A percentile compares a stretch with the other conserved stretches of the same genome.
Conservation (phyloP, 2,888 invertebrate genomes). For the Malachius bipustulatus region DNA sequence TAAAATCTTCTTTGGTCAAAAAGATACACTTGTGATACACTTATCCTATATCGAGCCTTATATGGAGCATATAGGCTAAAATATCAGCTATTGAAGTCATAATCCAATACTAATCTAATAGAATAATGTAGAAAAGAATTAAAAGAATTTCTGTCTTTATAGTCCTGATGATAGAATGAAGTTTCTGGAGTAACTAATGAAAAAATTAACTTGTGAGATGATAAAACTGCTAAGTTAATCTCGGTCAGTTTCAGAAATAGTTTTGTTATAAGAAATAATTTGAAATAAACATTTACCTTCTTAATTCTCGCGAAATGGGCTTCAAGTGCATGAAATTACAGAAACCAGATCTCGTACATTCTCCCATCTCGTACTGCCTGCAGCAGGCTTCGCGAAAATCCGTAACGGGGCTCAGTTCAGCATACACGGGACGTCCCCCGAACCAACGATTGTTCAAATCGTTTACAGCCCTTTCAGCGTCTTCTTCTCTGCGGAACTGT, state of each 20-base stretch:
- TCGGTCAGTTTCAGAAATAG: not conserved
- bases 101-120: slow-evolving; percentile 2
- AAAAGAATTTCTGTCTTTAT: not conserved
- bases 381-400: slow-evolving; percentile 99
- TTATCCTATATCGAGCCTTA: too few species aligned
- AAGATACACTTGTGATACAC: too few species aligned
- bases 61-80: too few species aligned
- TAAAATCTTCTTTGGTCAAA: too few species aligned
- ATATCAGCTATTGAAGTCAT: too few species aligned
- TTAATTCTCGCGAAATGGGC: slow-evolving; percentile 89
- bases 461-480: slow-evolving; percentile 94
- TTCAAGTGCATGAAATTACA: slow-evolving; percentile 99
- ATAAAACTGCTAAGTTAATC: not conserved
- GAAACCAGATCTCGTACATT: slow-evolving; percentile 96
- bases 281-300: slow-evolving; percentile 47
- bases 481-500: slow-evolving; percentile 91
- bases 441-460: slow-evolving; percentile 99
- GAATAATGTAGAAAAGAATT: not conserved
- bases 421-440: slow-evolving; percentile 94
- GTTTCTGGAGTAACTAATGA: too few species aligned
- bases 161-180: slow-evolving; percentile 1
- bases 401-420: slow-evolving; percentile 96
- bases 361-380: slow-evolving; percentile 98
- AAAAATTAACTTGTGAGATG: slow-evolving; percentile 6
- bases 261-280: slow-evolving; percentile 5